These are phyloP conservation scores for Protobothrops mucrosquamatus DNA, from an alignment of 2,113 vertebrate species.

Conservation along the genomic window DNA sequence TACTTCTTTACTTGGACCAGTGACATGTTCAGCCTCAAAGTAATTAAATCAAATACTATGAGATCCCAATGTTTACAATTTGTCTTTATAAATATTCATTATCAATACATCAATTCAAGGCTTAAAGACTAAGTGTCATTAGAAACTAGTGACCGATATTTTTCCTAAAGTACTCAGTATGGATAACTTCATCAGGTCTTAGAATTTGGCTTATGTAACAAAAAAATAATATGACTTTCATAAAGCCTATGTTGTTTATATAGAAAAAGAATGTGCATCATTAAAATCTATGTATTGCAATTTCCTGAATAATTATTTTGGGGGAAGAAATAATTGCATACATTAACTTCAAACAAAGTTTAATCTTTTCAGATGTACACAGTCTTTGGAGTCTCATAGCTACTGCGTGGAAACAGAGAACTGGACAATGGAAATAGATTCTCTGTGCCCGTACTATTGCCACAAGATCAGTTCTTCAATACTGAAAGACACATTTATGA, in stretches of 20 bases:
- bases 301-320: background rate
- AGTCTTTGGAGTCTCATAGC: background rate
- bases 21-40: background rate
- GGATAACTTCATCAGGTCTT: background rate
- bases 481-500: background rate
- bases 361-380: background rate
- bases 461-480: background rate
- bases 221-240: background rate
- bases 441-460: background rate
- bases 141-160: background rate
- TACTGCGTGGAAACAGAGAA: background rate
- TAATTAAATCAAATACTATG: background rate
- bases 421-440: background rate
- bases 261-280: background rate
- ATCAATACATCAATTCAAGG: background rate
- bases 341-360: background rate
- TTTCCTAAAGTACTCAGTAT: background rate
- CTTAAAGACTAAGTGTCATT: background rate
- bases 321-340: background rate
- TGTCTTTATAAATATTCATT: background rate
- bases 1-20: background rate
- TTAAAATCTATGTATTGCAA: background rate
- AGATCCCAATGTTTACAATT: background rate
- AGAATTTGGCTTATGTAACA: background rate
- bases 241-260: background rate